Percentiles rank a stretch among this genome's conserved stretches.
phyloP scores from a whole-genome alignment of 1,140 invertebrate species.

The Choristoneura fumiferana region DNA sequence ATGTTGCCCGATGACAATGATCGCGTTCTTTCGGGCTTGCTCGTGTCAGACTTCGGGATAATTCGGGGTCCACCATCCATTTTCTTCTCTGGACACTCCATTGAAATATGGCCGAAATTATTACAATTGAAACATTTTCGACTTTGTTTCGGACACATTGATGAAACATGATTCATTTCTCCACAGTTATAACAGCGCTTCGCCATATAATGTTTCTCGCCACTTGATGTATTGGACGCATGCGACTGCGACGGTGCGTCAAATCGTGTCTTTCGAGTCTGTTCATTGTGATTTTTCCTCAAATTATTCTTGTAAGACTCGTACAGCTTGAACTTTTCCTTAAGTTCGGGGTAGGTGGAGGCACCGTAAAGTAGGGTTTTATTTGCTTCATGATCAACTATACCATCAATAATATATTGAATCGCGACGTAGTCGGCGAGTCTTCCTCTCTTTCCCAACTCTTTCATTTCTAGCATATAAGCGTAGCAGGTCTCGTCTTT shows the following conservation, averaged over 20 bases:
- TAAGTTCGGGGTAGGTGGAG: not conserved
- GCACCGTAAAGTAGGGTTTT: not conserved
- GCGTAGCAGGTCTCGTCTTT: not conserved
- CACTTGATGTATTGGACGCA: too few species aligned
- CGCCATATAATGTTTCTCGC: too few species aligned
- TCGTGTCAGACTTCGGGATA: too few species aligned
- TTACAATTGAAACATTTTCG: conserved; percentile 41
- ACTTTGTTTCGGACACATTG: conserved; percentile 29
- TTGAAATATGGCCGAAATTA: conserved; percentile 24
- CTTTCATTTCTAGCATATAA: not conserved
- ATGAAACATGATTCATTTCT: conserved; percentile 30
- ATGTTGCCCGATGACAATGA: not conserved
- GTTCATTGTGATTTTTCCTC: too few species aligned
- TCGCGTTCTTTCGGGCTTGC: not conserved
- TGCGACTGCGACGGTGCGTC: too few species aligned
- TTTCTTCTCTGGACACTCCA: too few species aligned
- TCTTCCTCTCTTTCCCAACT: not conserved
- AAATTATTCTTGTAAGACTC: too few species aligned
- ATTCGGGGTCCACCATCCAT: too few species aligned
- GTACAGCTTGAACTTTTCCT: not conserved
- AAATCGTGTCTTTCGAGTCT: too few species aligned
- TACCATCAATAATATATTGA: conserved; percentile 12
- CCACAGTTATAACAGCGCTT: conserved; percentile 47
- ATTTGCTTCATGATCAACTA: not conserved
- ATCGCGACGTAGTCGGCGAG: conserved; percentile 1